Conservation (phyloP, 1,140 invertebrate genomes). For the Heliconius melpomene region DNA sequence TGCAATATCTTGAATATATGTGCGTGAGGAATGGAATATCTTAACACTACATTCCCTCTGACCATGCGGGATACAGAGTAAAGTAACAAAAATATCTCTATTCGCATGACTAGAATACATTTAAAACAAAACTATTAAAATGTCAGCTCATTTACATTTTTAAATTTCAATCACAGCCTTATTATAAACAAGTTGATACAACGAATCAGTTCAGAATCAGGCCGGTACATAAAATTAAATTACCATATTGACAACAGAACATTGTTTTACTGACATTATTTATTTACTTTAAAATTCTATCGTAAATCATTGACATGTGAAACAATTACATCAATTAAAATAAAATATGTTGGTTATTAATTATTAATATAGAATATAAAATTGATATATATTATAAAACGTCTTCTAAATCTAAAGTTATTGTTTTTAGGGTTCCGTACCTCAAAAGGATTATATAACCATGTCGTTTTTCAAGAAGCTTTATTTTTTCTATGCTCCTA, state of each 20-base stretch:
- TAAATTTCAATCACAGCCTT: not conserved
- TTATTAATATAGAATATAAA: too few relatives aligned
- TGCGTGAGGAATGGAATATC: too few relatives aligned
- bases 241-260: not conserved
- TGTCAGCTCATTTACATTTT: not conserved
- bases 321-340: not conserved
- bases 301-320: not conserved
- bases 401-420: not conserved
- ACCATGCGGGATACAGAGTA: too few relatives aligned
- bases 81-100: not conserved
- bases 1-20: not conserved
- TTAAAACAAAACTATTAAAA: not conserved
- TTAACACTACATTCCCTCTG: too few relatives aligned
- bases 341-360: not conserved
- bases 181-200: conserved; percentile 3
- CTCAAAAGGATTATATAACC: too few relatives aligned
- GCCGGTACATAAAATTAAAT: not conserved
- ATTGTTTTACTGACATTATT: not conserved
- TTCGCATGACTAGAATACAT: too few relatives aligned
- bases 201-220: conserved; percentile 1
- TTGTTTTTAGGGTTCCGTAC: not conserved
- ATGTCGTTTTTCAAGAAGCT: too few relatives aligned
- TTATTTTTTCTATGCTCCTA: too few relatives aligned
- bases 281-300: not conserved
- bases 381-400: not conserved